Conservation (phyloP, 2,113 vertebrate genomes). For the Corapipo altera region DNA sequence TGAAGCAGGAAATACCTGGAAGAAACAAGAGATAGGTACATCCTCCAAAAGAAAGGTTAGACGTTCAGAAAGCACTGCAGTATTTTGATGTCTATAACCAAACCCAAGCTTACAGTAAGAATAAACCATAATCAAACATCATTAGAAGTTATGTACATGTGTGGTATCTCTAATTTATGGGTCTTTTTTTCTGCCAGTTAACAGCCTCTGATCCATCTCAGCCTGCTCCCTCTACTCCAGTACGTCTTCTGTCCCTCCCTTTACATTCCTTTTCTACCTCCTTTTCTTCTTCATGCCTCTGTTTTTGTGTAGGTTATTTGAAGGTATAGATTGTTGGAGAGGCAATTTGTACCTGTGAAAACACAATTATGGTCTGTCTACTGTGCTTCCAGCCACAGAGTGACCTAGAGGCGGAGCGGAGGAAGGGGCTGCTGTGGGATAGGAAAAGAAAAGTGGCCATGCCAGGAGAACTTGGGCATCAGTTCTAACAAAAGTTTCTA, state of each 20-base stretch:
- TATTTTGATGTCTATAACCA: not conserved
- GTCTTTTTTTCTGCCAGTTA: not conserved
- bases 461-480: not conserved
- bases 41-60: not conserved
- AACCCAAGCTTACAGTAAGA: not conserved
- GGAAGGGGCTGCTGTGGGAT: not conserved
- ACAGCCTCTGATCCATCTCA: not conserved
- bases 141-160: not conserved
- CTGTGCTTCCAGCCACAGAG: not conserved
- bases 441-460: accelerated
- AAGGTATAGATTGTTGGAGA: not conserved
- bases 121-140: not conserved
- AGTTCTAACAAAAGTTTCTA: not conserved
- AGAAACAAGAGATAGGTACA: not conserved
- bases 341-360: not conserved
- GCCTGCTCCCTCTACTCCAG: not conserved
- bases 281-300: not conserved
- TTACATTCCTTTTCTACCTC: not conserved
- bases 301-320: not conserved
- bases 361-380: not conserved
- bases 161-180: not conserved
- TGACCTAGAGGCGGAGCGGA: accelerated
- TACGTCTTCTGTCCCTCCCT: not conserved
- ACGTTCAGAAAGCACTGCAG: not conserved
- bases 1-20: not conserved